Conservation (phyloP, 92 coral and sea anemone species). For the Actinostola sp. region DNA sequence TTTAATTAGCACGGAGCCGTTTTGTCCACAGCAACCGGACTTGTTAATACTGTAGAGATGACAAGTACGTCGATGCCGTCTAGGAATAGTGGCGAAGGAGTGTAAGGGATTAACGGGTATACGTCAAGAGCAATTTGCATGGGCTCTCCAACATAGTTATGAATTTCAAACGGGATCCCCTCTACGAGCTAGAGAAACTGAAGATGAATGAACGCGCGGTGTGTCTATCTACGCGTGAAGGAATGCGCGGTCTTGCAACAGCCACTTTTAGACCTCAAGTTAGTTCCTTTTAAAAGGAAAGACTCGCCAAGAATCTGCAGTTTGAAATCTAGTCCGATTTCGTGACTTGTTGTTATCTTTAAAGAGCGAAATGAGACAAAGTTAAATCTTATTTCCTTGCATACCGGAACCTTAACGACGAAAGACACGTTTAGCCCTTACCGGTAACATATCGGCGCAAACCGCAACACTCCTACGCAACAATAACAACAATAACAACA, state of each 20-base stretch:
- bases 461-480: constrained; percentile 5
- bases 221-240: too few relatives aligned
- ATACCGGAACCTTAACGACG: constrained; percentile 20
- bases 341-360: constrained; percentile 13
- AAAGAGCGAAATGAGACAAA: constrained; percentile 3
- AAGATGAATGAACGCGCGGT: too few relatives aligned
- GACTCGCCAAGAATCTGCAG: neutral
- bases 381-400: constrained; percentile 15
- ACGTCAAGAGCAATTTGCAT: neutral
- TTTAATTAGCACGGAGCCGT: constrained; percentile 13
- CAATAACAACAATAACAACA: constrained; percentile 5
- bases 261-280: neutral
- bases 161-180: too few relatives aligned
- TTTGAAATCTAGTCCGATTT: neutral
- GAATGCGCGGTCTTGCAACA: too few relatives aligned
- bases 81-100: neutral
- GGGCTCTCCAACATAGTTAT: too few relatives aligned
- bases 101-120: neutral
- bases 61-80: constrained; percentile 2
- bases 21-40: constrained; percentile 13
- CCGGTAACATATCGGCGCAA: constrained; percentile 20
- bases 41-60: neutral
- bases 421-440: neutral
- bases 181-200: too few relatives aligned
- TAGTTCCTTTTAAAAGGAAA: neutral